These are phyloP conservation scores for Pagrus major DNA, from an alignment of 2,113 vertebrate genomes.

Conservation along the genomic window DNA sequence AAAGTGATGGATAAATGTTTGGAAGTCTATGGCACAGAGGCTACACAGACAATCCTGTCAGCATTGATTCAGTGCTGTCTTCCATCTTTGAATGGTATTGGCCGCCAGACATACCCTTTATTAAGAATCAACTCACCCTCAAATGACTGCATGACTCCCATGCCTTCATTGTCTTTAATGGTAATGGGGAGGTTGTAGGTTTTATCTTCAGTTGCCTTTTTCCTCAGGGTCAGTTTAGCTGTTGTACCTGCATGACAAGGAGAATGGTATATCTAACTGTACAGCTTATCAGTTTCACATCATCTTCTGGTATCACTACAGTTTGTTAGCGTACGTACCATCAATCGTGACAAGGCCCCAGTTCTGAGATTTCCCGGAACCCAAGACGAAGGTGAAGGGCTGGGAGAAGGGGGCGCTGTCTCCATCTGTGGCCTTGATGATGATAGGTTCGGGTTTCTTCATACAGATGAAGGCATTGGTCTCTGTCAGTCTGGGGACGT, in stretches of 20 bases:
- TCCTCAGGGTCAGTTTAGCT: slow-evolving; percentile 78
- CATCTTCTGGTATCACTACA: not conserved
- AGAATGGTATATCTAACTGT: not conserved
- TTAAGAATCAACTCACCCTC: slow-evolving; percentile 69
- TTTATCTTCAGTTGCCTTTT: slow-evolving; percentile 65
- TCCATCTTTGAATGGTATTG: not conserved
- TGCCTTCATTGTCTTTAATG: slow-evolving; percentile 78
- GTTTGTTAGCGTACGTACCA: slow-evolving; percentile 69
- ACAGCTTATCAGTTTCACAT: not conserved
- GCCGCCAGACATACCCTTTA: not conserved
- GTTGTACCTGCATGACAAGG: slow-evolving; percentile 62
- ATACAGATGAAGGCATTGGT: slow-evolving; percentile 77
- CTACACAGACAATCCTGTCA: not conserved
- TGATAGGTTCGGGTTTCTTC: slow-evolving; percentile 66
- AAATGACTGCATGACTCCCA: slow-evolving; percentile 75
- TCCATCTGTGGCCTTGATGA: slow-evolving; percentile 74
- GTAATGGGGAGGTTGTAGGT: slow-evolving; percentile 72
- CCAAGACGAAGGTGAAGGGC: slow-evolving; percentile 80
- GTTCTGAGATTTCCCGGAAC: slow-evolving; percentile 72
- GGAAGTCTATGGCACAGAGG: not conserved
- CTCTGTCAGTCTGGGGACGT: slow-evolving; percentile 71
- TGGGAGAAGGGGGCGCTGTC: slow-evolving; percentile 77
- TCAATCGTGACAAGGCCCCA: slow-evolving; percentile 76
- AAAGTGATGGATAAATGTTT: no score
- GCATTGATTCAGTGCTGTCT: not conserved